These are phyloP conservation scores for Ochotona curzoniae DNA, from an alignment of 2,113 vertebrate genomes.

Conservation along the genomic window DNA sequence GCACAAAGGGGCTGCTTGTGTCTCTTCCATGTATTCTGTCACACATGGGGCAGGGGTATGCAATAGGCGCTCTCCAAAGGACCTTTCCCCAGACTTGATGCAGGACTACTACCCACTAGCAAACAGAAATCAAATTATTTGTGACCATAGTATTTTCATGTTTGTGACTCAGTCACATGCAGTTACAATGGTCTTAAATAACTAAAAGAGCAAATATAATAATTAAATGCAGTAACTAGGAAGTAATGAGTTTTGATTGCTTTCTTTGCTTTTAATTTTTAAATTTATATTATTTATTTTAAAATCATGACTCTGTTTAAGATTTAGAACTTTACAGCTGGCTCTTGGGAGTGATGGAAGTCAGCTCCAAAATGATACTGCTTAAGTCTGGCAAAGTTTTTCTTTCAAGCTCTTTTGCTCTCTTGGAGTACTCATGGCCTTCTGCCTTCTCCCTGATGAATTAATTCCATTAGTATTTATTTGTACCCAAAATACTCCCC, in stretches of 20 bases:
- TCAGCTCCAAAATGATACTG: accelerated
- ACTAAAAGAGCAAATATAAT: neutral
- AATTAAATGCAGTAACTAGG: neutral
- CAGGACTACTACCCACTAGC: neutral
- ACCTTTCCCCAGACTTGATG: neutral
- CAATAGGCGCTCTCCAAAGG: neutral
- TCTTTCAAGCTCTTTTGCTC: neutral
- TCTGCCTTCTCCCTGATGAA: neutral
- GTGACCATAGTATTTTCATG: neutral
- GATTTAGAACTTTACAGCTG: neutral
- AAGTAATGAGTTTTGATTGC: neutral
- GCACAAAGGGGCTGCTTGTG: neutral
- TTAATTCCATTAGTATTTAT: neutral
- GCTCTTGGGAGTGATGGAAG: neutral
- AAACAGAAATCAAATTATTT: neutral
- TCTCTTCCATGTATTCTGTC: neutral
- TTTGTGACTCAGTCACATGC: neutral
- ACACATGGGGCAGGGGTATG: neutral
- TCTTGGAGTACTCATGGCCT: neutral
- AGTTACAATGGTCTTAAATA: neutral
- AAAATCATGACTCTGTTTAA: neutral
- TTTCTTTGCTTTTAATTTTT: neutral
- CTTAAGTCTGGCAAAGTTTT: accelerated
- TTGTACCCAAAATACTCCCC: neutral
- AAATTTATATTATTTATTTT: constrained; percentile 2